Evolutionary conservation across 2,113 vertebrate genomes (phyloP).

Genomic region (Bostrychus sinensis): DNA sequence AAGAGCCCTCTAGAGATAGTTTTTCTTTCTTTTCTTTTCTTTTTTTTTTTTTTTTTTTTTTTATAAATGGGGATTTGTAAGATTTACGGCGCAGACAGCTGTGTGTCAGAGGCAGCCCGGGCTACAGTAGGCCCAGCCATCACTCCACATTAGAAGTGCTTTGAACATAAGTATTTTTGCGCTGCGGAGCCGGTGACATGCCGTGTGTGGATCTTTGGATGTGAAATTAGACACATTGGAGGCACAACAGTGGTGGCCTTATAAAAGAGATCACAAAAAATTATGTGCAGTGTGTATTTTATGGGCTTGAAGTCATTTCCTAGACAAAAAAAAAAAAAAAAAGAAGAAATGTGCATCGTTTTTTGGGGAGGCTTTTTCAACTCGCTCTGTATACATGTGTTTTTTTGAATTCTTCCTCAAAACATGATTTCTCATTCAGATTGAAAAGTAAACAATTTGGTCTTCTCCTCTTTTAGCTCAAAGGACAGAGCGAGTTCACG

Average conservation of each 20-base stretch:
- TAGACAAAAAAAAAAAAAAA: conserved; percentile 56
- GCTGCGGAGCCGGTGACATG: conserved; percentile 76
- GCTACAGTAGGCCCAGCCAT: conserved; percentile 72
- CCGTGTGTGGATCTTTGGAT: conserved; percentile 76
- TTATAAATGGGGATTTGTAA: conserved; percentile 72
- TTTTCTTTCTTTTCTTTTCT: conserved; percentile 32
- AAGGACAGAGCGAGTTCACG: conserved; percentile 16
- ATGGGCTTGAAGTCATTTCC: conserved; percentile 69
- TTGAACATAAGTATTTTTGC: conserved; percentile 82
- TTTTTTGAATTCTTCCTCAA: conserved; percentile 20
- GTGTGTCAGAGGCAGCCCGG: conserved; percentile 78
- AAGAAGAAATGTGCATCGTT: no score
- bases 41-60: conserved; percentile 30
- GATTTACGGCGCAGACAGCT: conserved; percentile 82
- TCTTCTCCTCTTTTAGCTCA: conserved; percentile 13
- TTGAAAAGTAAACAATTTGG: conserved; percentile 12
- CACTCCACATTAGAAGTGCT: conserved; percentile 80
- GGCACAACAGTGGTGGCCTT: conserved; percentile 74
- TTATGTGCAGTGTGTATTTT: conserved; percentile 58
- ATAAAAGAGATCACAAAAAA: conserved; percentile 69
- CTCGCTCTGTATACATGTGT: conserved; percentile 30
- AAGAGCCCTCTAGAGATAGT: conserved; percentile 56
- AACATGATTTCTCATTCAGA: conserved; percentile 30
- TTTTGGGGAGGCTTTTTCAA: conserved; percentile 52
- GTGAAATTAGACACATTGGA: conserved; percentile 77